Base-by-base conservation (phyloP, 2,797 vertebrate genomes). In the Sebastes itinus region DNA sequence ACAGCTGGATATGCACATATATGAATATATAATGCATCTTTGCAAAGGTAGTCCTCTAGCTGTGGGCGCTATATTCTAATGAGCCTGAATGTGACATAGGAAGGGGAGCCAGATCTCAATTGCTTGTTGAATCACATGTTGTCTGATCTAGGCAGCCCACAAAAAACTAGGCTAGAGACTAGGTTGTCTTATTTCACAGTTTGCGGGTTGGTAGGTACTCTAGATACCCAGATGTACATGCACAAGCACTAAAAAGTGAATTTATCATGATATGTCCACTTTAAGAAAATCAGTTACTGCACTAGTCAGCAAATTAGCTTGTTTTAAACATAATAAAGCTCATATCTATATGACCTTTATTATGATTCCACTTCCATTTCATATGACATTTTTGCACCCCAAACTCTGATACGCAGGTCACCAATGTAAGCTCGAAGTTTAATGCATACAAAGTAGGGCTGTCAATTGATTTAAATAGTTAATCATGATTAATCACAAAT, bases 341-440 rank as follows among this genome's bases (percentile, higher is more conserved):
- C 2, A n/a, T 18, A 18, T 20, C 0, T 0, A 13, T 35, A 13
- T 35, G 33, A 35, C 0, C 33, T 35, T 35, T 46, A 46, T 18
- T 46, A 18, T 25, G 23, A 27, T 46, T 65, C 25, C 2, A 65
- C 2, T 18, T 65, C 5, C 10, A 61, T 32, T 30, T 61, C 18
- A 61, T 25, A 6, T 23, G 63, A 23, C 2, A 46, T 28, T 20
- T 66, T 25, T 62, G 27, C 56, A 56, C 14, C 55, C 42, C 42
- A 25, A 56, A 25, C 22, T 25, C 6, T 4, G 28, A 61, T 61
- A 30, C 10, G 6, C 30, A n/a, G 30, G 12, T 62, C 18, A 62
- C 60, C 5, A 46, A 46, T 46, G 42, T 18, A 18, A 46, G 42
- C 14, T 18, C 0, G 14, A 46, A 18, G 14, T 46, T 46, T 16